Base-by-base conservation (phyloP, 2,797 vertebrate genomes). In the Gymnothorax reevesii region DNA sequence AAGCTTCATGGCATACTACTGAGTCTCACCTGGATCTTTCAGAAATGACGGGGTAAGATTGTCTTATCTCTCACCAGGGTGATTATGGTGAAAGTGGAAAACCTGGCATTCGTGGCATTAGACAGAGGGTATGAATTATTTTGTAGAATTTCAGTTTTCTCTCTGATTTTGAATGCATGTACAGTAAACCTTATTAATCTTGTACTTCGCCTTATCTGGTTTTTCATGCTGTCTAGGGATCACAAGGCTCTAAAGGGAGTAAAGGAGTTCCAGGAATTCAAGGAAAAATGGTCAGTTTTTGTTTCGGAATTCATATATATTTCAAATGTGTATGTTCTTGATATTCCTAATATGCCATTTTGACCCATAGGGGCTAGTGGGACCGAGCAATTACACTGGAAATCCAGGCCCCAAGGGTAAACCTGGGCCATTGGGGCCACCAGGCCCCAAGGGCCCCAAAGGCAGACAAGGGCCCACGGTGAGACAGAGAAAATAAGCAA, bases 391-490 rank as follows among this genome's bases (percentile, higher is more conserved):
- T 52, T 87, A 88, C 57, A 79, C 33, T 79, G 96, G 96, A 12
- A 60, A 86, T 79, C 22, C 82, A 5, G 95, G 95, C 77, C 84
- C 64, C 17, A 95, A 94, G 91, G 96, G 96, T 84, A 91, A 9
- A 79, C 85, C 64, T 84, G 96, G 95, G 86, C 86, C 88, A 80
- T 54, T 55, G 75, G 96, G 95, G n/a, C 90, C 89, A 86, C 90
- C 89, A 27, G 95, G 95, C 80, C 83, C 17, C 80, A 89, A 87
- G 83, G 95, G 95, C 89, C 22, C 22, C 83, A 92, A 92, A 91
- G 95, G 95, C 83, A 88, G 69, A 71, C 88, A 73, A 49, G 96
- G 95, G 0, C 57, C 87, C 83, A 95, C 93, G 92, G 96, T 95
- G 62, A 90, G 84, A 86, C 0, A 22, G 57, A 15, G 33, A 52